Conservation (phyloP, 2,113 vertebrate genomes). For the Malurus alboscapulatus region DNA sequence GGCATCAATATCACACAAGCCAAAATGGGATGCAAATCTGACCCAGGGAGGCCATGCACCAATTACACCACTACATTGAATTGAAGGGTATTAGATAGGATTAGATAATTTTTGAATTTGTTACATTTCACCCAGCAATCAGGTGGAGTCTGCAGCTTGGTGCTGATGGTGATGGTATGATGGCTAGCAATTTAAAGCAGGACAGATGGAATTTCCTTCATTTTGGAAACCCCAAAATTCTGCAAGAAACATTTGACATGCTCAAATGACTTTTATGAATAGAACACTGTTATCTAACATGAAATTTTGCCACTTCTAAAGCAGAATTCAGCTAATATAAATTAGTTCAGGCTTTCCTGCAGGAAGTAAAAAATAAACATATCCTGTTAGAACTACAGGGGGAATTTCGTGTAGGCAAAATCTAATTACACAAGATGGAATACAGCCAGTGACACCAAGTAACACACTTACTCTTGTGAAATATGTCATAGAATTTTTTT, state of each 20-base stretch:
- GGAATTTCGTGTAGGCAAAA: slow-evolving; percentile 36
- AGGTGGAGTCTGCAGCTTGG: fast-evolving
- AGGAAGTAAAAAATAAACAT: slow-evolving; percentile 21
- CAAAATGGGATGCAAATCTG: background rate
- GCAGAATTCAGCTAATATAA: background rate
- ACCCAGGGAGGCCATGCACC: background rate
- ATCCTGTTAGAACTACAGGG: background rate
- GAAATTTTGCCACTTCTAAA: background rate
- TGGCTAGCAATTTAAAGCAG: background rate
- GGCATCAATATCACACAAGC: background rate
- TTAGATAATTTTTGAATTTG: background rate
- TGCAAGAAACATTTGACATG: background rate
- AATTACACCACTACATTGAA: background rate
- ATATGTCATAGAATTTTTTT: background rate
- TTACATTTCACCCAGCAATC: background rate
- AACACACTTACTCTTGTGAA: background rate
- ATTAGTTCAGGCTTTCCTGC: background rate
- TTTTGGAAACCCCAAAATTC: background rate
- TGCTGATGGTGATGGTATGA: background rate
- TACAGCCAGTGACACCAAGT: background rate
- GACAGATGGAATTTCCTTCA: background rate
- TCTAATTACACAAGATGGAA: slow-evolving; percentile 5
- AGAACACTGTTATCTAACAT: background rate
- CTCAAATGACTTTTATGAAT: background rate
- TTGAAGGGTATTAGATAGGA: background rate